Conservation (phyloP, 2,888 invertebrate species). For the Dexiosoma caninum region DNA sequence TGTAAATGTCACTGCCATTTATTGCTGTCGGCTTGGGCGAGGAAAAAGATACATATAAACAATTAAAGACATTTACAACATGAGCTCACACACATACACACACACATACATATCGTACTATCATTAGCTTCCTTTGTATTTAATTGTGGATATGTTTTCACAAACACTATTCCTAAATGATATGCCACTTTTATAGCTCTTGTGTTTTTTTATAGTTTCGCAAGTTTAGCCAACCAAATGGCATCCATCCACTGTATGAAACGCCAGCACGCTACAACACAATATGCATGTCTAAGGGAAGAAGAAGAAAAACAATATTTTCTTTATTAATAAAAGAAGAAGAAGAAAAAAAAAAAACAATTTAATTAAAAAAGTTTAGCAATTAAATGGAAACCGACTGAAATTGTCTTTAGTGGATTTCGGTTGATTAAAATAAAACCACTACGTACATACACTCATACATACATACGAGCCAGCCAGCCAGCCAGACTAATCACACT, state of each 20-base stretch:
- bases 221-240: constrained; percentile 37
- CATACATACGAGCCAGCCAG: no score
- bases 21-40: not conserved
- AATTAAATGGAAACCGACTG: constrained; percentile 65
- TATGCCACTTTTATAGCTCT: constrained; percentile 51
- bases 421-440: constrained; percentile 15
- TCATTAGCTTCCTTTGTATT: not conserved
- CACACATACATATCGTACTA: not conserved
- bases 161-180: constrained; percentile 38
- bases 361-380: constrained; percentile 67
- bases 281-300: not conserved
- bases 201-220: not conserved
- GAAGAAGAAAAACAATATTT: constrained; percentile 1
- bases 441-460: not conserved
- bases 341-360: constrained; percentile 44
- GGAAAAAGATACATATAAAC: not conserved
- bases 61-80: constrained; percentile 7
- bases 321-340: not conserved
- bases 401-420: constrained; percentile 53
- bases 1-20: constrained; percentile 4
- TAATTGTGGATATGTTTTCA: not conserved
- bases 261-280: not conserved
- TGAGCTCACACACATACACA: no score
- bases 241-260: not conserved
- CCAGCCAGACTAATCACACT: not conserved